phyloP scores from a whole-genome alignment of 2,113 vertebrate species.

The Ginglymostoma cirratum region DNA sequence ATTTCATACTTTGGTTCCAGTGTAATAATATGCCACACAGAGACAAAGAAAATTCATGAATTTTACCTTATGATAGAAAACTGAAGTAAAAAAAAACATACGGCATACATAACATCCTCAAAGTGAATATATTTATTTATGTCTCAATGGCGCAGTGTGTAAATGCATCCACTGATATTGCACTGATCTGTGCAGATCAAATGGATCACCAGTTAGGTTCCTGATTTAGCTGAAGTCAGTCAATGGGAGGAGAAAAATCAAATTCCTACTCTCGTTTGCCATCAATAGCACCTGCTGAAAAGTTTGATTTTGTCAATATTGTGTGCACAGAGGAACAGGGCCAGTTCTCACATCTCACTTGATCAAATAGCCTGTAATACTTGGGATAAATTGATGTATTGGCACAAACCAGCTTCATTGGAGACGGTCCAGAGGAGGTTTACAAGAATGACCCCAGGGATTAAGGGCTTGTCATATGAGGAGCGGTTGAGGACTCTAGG shows the following conservation, averaged over 20 bases:
- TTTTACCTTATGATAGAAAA: background rate
- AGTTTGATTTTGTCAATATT: background rate
- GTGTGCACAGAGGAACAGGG: background rate
- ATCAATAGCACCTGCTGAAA: background rate
- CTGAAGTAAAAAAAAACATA: background rate
- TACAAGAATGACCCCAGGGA: too few species aligned
- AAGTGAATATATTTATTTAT: background rate
- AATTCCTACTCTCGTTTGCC: background rate
- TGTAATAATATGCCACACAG: background rate
- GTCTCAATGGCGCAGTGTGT: background rate
- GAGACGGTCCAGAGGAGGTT: too few species aligned
- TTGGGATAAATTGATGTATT: background rate
- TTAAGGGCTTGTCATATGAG: too few species aligned
- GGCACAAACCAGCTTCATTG: background rate
- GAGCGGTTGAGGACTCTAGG: too few species aligned
- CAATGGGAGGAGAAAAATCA: background rate
- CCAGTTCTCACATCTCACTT: background rate
- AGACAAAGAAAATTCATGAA: background rate
- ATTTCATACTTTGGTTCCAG: background rate
- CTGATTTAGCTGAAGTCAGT: background rate
- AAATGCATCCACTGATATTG: background rate
- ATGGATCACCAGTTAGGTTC: background rate
- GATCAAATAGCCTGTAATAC: background rate
- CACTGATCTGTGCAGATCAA: background rate
- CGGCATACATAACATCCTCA: background rate